phyloP scores from a whole-genome alignment of 2,113 vertebrate genomes.

The Castor canadensis region DNA sequence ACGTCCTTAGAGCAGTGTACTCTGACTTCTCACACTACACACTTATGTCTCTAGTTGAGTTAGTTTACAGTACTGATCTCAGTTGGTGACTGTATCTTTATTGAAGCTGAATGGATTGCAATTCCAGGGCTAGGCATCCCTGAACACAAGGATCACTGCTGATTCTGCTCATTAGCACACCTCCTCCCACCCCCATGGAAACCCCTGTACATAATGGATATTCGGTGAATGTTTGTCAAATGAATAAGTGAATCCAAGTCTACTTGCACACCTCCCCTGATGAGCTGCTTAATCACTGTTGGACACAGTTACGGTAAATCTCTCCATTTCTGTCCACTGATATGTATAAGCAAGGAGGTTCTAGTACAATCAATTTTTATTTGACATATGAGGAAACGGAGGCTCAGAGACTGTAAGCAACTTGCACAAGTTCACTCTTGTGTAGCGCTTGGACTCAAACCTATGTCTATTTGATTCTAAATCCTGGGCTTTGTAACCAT shows the following conservation, averaged over 20 bases:
- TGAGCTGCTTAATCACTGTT: background rate
- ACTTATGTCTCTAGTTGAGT: background rate
- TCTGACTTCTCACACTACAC: background rate
- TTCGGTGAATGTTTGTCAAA: background rate
- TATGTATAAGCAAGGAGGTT: background rate
- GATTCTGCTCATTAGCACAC: background rate
- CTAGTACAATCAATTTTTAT: background rate
- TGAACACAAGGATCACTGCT: background rate
- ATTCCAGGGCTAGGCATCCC: background rate
- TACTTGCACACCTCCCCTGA: background rate
- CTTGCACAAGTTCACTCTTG: background rate
- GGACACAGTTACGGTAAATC: background rate
- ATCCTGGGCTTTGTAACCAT: background rate
- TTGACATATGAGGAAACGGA: background rate
- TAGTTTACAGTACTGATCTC: background rate
- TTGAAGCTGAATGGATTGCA: fast-evolving
- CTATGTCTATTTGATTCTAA: background rate
- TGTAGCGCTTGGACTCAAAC: background rate
- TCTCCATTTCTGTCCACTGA: background rate
- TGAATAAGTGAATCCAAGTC: background rate
- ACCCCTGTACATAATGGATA: background rate
- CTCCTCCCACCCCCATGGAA: background rate
- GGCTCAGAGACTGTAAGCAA: background rate
- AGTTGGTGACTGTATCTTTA: background rate
- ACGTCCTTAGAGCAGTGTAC: background rate